Base-by-base conservation (phyloP, 2,888 invertebrate species). In the Cremastobaeus sp. region DNA sequence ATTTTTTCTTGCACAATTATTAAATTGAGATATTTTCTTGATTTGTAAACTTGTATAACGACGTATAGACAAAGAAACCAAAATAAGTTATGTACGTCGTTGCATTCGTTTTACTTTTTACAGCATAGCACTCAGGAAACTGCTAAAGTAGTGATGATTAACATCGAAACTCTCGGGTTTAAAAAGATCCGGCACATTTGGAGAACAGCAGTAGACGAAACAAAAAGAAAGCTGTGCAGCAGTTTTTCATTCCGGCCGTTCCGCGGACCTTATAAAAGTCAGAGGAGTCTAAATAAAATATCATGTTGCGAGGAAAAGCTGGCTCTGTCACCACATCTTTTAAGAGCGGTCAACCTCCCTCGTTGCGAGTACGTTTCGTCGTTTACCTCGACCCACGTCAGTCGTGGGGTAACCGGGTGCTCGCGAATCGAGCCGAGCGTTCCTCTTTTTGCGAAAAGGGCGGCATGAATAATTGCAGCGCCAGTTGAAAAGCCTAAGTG, bases 401-500 rank as follows among this genome's bases (percentile, higher is more conserved):
- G n/a, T n/a, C 20, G 18, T 45, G 48, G 48, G 20, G 20, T 5
- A 43, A 12, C 6, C n/a, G 14, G 32, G 14, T 21, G 45, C 32
- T 48, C 60, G 45, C 52, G 41, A 6, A n/a, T n/a, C n/a, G n/a
- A n/a, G n/a, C 25, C 15, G 20, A 37, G 47, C 28, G 11, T 41
- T 28, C 52, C 50, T 68, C 48, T 54, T 39, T 35, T 50, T 45
- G 32, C 41, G 47, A 47, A 48, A 80, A 82, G 76, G 79, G 80
- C 77, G 73, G 65, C 77, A 81, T 87, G 81, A 86, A 87, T 87
- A 82, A 87, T 86, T 86, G 68, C 76, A 18, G 43, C 39, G 73
- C 47, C 81, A 84, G 84, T 85, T 86, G 86, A 86, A 87, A 86
- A 79, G 84, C 78, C 83, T 86, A 87, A 87, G 85, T 86, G 86